Percentiles rank a stretch among this genome's conserved stretches.
Evolutionary conservation across 2,797 vertebrate species (phyloP).

Genomic region (Coendou prehensilis): DNA sequence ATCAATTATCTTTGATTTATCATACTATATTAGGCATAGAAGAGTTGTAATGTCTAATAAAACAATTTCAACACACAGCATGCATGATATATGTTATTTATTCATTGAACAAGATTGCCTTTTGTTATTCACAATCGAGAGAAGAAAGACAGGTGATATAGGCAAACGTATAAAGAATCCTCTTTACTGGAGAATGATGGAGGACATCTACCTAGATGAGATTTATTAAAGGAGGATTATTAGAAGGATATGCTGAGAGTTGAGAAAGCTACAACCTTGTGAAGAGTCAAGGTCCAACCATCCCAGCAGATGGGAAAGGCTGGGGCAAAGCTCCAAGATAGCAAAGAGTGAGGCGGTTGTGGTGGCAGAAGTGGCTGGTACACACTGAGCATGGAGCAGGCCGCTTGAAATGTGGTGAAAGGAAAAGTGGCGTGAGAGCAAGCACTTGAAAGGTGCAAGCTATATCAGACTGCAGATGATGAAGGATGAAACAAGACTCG

Average conservation of each 20-base stretch:
- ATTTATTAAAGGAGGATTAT: not conserved
- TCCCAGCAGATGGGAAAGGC: not conserved
- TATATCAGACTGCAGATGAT: not conserved
- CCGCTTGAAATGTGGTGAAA: not conserved
- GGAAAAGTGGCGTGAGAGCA: not conserved
- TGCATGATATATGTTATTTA: not conserved
- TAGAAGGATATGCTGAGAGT: not conserved
- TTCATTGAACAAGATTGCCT: not conserved
- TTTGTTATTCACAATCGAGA: not conserved
- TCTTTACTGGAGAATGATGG: not conserved
- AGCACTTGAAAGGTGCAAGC: not conserved
- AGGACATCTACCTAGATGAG: not conserved
- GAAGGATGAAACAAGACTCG: not conserved
- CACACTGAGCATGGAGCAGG: fast-evolving
- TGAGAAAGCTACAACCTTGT: not conserved
- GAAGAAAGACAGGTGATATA: not conserved
- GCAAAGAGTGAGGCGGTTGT: fast-evolving
- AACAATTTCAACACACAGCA: not conserved
- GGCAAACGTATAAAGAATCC: not conserved
- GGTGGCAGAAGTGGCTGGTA: not conserved
- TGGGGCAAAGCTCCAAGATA: not conserved
- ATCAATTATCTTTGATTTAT: not conserved
- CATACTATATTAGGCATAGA: not conserved
- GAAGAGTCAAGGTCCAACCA: not conserved
- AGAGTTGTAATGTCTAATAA: not conserved